These are phyloP conservation scores for Poecilia latipinna DNA, from an alignment of 2,113 vertebrate genomes.

Conservation along the genomic window DNA sequence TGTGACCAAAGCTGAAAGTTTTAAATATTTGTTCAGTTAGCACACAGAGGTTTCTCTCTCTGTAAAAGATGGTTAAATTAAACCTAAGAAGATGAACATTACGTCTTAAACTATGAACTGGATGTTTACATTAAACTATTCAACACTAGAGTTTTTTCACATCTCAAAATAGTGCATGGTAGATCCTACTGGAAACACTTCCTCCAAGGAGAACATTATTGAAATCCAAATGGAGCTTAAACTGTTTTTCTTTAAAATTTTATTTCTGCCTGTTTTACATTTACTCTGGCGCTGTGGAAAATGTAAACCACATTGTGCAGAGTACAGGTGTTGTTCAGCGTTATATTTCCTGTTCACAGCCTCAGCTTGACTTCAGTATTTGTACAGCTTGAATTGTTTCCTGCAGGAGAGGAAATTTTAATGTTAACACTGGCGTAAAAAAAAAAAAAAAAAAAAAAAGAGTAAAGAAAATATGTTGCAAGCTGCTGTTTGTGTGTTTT, in stretches of 20 bases:
- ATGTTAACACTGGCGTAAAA: conserved; percentile 5
- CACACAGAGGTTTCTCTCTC: not conserved
- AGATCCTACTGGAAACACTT: not conserved
- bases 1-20: not conserved
- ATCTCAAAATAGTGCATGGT: not conserved
- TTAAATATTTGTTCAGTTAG: not conserved
- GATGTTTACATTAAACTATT: not conserved
- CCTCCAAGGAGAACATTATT: not conserved
- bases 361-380: conserved; percentile 10
- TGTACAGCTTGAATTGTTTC: not conserved
- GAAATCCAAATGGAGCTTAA: not conserved
- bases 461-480: not conserved
- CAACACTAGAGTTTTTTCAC: not conserved
- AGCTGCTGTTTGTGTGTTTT: not conserved
- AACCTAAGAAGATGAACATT: not conserved
- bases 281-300: not conserved
- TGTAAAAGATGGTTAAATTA: not conserved
- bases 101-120: not conserved
- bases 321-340: not conserved
- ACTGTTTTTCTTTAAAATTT: not conserved
- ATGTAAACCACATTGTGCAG: not conserved
- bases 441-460: not conserved
- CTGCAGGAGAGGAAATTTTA: not conserved
- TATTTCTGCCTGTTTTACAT: not conserved
- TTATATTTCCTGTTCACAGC: conserved; percentile 1